Evolutionary conservation across 2,888 invertebrate species (phyloP).

Genomic region (Homarus gammarus): DNA sequence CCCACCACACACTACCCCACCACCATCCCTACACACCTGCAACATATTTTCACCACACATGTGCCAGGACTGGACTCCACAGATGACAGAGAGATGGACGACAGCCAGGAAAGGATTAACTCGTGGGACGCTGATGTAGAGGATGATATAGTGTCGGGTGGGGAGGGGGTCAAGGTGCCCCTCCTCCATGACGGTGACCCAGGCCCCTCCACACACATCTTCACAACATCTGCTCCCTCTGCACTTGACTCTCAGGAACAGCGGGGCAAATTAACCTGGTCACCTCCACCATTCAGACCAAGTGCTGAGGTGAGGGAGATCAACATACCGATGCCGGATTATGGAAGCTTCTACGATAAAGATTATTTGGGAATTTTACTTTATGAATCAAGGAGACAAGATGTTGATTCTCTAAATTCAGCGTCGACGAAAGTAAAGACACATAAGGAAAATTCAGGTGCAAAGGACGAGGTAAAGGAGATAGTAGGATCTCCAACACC

Average conservation of each 20-base stretch:
- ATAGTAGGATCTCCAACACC: not conserved
- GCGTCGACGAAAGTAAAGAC: too few species aligned
- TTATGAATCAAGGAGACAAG: constrained; percentile 17
- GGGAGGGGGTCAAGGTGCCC: too few species aligned
- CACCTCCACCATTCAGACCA: constrained; percentile 48
- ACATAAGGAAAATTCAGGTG: not conserved
- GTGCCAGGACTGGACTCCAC: not conserved
- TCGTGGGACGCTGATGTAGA: not conserved
- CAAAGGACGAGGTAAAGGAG: not conserved
- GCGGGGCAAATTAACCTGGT: constrained; percentile 19
- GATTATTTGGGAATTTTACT: constrained; percentile 19
- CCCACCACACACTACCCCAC: not conserved
- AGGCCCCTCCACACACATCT: too few species aligned
- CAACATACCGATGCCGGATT: not conserved
- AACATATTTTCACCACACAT: not conserved
- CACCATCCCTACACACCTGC: not conserved
- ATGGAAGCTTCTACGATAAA: constrained; percentile 8
- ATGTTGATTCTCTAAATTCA: not conserved
- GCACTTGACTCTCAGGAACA: not conserved
- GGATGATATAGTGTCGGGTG: not conserved
- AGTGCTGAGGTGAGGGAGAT: not conserved
- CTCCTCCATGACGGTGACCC: too few species aligned
- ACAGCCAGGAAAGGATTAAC: not conserved
- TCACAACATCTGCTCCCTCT: not conserved
- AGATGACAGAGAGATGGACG: not conserved